phyloP scores from a whole-genome alignment of 2,888 invertebrate genomes.

The Buathra laborator region DNA sequence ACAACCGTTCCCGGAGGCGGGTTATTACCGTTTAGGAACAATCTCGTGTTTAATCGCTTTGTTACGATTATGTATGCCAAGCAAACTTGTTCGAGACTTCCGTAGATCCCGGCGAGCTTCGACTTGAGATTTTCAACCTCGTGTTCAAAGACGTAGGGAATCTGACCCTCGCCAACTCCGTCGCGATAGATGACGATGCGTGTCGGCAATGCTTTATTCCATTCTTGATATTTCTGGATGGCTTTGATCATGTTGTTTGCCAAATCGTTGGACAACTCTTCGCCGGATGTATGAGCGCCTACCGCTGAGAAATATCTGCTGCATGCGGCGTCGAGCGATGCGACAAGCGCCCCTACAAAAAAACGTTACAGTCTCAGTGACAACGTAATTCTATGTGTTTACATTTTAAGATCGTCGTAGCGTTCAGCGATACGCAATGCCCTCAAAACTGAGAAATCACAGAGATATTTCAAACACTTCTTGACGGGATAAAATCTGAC shows the following conservation, averaged over 20 bases:
- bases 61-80: too few species aligned
- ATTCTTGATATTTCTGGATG: slow-evolving; percentile 86
- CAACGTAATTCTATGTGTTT: not conserved
- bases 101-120: slow-evolving; percentile 87
- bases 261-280: slow-evolving; percentile 92
- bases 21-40: slow-evolving; percentile 88
- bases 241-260: slow-evolving; percentile 88
- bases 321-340: slow-evolving; percentile 87
- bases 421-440: too few species aligned
- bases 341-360: slow-evolving; percentile 91
- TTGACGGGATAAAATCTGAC: too few species aligned
- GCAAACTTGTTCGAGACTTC: slow-evolving; percentile 84
- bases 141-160: slow-evolving; percentile 91
- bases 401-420: not conserved
- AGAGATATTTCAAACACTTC: too few species aligned
- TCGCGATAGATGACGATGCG: slow-evolving; percentile 95
- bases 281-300: slow-evolving; percentile 90
- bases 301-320: slow-evolving; percentile 91
- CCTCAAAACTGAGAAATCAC: too few species aligned
- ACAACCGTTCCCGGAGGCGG: slow-evolving; percentile 95
- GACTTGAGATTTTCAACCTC: slow-evolving; percentile 89
- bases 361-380: not conserved
- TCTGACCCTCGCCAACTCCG: slow-evolving; percentile 97
- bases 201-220: slow-evolving; percentile 87
- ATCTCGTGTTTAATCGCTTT: slow-evolving; percentile 94